Evolutionary conservation across 1,140 invertebrate genomes (phyloP), one percentile per base, ranked within the genome.

Genomic region (Ostrea edulis): DNA sequence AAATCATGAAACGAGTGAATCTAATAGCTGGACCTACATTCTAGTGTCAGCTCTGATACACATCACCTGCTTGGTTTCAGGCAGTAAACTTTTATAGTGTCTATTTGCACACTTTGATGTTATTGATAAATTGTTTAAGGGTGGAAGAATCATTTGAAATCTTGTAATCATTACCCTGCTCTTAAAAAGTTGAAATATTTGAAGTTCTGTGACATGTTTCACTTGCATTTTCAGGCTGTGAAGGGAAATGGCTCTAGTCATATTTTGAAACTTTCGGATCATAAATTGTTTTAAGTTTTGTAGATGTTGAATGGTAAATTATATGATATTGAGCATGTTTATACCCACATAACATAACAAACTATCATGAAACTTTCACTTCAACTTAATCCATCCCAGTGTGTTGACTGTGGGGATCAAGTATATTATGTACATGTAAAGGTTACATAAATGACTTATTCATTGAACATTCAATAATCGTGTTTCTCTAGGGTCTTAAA

Each of bases 51-150:
- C 35, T 44, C 20, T 35, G 8, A 77, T 25, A 77, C 11, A 77
- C 68, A 77, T 17, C 68, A 77, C 68, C 25, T 77, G 68, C 22
- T 77, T 35, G 68, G 68, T 77, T 77, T 77, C 68, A 29, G 25
- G 29, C 68, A 77, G 22, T 35, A 77, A 77, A 77, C 11, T 35
- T 77, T 77, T 77, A 77, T 77, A 29, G 29, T 25, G 29, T 29
- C 14, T 77, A 77, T 35, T 25, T 77, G 14, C 29, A 25, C 68
- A 77, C 68, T 77, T 77, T 77, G 29, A 77, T 77, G 68, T 77
- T 25, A 77, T 35, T 17, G 29, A 35, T 14, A 12, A n/a, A n/a
- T n/a, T 35, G 29, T 71, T 29, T 14, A 29, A 35, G 68, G 22
- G 5, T 14, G 8, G 25, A 35, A 77, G 25, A 77, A 29, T 77